Evolutionary conservation across 2,888 invertebrate species (phyloP), one percentile per base, ranked within the genome.

Genomic region (Acrobasis suavella): DNA sequence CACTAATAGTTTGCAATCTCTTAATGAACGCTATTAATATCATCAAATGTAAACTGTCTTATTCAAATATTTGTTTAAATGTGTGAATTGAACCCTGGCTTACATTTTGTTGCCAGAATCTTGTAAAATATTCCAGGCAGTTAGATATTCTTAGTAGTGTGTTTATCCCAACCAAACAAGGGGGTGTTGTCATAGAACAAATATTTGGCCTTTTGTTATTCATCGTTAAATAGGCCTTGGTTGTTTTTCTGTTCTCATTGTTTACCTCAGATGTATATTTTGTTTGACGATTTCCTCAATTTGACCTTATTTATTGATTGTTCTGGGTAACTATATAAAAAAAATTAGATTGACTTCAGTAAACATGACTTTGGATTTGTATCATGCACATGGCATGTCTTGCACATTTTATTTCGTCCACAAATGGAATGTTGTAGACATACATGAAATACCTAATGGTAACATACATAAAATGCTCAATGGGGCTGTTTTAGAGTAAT

Each of bases 131-230:
- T 46, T 46, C 46, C 46, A 46, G 12, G 46, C 46, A 42, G 12
- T 42, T 14, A n/a, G 46, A 46, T 38, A 55, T 50, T 32, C 32
- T 38, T 38, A 54, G 37, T 3, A 3, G 17, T 51, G 14, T 52
- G 42, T 51, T 64, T 39, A 15, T 39, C 16, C 38, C 12, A 39
- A 16, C 39, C 8, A 39, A 55, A 55, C 15, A 39, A 16, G 38
- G 15, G 15, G 6, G 2, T 39, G 15, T 55, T 42, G 62, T 54
- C 58, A 54, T 49, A 63, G 58, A 60, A 46, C 62, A 62, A 54
- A 58, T 64, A 66, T 65, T 67, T 49, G 62, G 65, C 56, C 58
- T 60, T 67, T 62, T 60, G 64, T 64, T 65, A 66, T 64, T 60
- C 39, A 51, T 51, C 1, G 9, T 17, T 50, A 60, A 50, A 17